Conservation (phyloP, 2,888 invertebrate species). For the Pandemis heparana region DNA sequence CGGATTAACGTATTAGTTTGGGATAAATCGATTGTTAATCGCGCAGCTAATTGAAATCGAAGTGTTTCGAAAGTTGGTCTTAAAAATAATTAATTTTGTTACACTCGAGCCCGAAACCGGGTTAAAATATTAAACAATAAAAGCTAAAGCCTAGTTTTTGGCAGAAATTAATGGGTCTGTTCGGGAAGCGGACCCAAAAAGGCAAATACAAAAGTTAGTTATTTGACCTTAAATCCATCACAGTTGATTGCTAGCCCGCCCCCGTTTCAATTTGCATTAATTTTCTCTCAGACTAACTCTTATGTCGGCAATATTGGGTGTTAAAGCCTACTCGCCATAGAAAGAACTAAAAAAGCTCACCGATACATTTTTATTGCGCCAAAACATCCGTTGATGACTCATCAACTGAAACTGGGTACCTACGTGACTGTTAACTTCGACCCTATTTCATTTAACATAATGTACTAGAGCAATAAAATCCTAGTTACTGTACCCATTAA, state of each 20-base stretch:
- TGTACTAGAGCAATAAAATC: no score
- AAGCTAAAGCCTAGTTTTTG: constrained; percentile 51
- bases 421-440: no score
- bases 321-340: constrained; percentile 5
- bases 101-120: not conserved
- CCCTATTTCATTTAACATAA: no score
- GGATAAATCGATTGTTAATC: constrained; percentile 34
- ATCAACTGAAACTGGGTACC: no score
- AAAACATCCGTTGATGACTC: not conserved
- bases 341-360: not conserved
- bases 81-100: constrained; percentile 5
- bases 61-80: constrained; percentile 26
- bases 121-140: constrained; percentile 46
- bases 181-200: constrained; percentile 41
- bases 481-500: no score
- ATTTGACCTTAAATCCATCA: constrained; percentile 61
- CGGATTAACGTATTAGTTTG: constrained; percentile 32
- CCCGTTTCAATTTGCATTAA: constrained; percentile 54
- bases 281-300: constrained; percentile 40
- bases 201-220: constrained; percentile 55
- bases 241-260: constrained; percentile 55
- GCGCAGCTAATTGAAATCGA: constrained; percentile 23
- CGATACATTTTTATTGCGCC: not conserved
- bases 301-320: constrained; percentile 24
- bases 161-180: constrained; percentile 50